These are phyloP conservation scores for Atherinomorus stipes DNA, from an alignment of 2,113 vertebrate genomes.

Conservation along the genomic window DNA sequence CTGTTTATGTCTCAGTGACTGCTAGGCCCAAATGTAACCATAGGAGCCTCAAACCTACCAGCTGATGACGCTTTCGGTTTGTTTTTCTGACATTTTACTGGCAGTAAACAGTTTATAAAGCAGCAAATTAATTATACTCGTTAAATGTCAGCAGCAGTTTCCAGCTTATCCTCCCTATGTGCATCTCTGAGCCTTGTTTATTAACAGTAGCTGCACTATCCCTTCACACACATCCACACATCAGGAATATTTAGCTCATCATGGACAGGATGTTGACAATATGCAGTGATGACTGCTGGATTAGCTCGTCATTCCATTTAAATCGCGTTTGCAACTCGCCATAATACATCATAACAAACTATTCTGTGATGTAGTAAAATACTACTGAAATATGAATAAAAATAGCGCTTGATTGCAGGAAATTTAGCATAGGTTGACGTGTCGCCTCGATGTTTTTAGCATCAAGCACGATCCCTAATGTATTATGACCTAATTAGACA, in stretches of 20 bases:
- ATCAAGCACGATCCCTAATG: conserved; percentile 6
- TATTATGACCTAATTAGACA: conserved; percentile 64
- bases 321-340: neutral
- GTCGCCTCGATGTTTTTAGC: conserved; percentile 13
- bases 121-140: conserved; percentile 4
- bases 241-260: conserved; percentile 23
- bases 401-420: neutral
- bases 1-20: conserved; percentile 63
- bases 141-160: neutral
- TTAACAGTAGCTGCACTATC: conserved; percentile 65
- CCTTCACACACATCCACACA: conserved; percentile 44
- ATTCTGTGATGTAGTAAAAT: neutral
- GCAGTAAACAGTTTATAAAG: conserved; percentile 11
- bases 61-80: conserved; percentile 38
- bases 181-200: conserved; percentile 27
- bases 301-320: neutral
- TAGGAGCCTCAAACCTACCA: conserved; percentile 45
- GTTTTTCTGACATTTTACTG: neutral
- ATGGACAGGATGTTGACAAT: neutral
- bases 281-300: neutral
- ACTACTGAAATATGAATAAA: too few relatives aligned
- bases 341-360: neutral
- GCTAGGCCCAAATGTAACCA: conserved; percentile 72
- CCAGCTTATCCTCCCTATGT: neutral
- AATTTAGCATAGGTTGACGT: neutral